A percentile compares a stretch with the other conserved stretches of the same genome.
Conservation (phyloP, 2,113 vertebrate species). For the Hassar affinis region DNA sequence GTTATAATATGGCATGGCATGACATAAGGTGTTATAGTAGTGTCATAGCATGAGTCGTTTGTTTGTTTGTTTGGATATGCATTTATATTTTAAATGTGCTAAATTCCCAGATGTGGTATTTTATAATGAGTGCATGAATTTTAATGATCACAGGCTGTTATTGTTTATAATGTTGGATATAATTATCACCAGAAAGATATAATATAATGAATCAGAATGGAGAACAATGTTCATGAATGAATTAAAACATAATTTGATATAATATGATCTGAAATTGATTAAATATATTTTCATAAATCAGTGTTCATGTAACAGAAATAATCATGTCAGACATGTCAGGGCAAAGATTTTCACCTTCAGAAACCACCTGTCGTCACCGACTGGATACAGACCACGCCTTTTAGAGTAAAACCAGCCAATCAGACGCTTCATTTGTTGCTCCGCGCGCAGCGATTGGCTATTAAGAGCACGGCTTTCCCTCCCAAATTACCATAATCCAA, state of each 20-base stretch:
- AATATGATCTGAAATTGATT: not conserved
- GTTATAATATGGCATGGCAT: too few relatives aligned
- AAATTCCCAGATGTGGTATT: too few relatives aligned
- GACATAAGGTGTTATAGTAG: too few relatives aligned
- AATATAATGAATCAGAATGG: not conserved
- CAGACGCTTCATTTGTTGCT: not conserved
- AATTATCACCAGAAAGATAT: not conserved
- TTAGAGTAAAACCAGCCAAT: conserved; percentile 30
- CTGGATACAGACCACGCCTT: conserved; percentile 52
- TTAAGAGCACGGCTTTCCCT: not conserved
- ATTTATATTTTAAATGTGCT: too few relatives aligned
- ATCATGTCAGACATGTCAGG: conserved; percentile 30
- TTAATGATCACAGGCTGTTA: not conserved
- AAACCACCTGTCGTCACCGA: conserved; percentile 19
- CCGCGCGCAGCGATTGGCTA: not conserved
- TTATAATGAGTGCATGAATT: not conserved
- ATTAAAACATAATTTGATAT: not conserved
- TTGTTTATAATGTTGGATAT: not conserved
- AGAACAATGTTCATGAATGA: not conserved
- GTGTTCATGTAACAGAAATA: not conserved
- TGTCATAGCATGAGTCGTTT: too few relatives aligned
- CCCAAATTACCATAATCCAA: conserved; percentile 15
- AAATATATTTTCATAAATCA: not conserved
- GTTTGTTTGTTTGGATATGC: too few relatives aligned
- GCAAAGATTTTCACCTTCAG: conserved; percentile 37